Percentiles rank a stretch among this genome's conserved stretches.
Evolutionary conservation across 2,113 vertebrate genomes (phyloP).

Genomic region (Rhadina sibilatrix): DNA sequence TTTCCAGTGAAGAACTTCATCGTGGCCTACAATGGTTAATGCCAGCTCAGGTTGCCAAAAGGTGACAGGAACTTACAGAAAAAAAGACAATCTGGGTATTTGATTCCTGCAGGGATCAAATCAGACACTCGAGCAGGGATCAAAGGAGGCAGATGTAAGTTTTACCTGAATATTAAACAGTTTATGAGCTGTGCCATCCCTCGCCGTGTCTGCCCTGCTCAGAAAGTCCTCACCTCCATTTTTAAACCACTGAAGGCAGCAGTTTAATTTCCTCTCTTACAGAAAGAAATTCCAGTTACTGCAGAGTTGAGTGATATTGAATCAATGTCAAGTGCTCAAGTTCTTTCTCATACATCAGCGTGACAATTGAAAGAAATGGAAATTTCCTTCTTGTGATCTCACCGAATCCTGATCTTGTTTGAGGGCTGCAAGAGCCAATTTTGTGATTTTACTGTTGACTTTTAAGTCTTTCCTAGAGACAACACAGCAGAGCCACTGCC

Average conservation of each 20-base stretch:
- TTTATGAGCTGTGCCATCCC: background rate
- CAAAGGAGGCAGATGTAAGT: background rate
- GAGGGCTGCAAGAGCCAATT: background rate
- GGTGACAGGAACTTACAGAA: background rate
- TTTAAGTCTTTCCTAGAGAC: background rate
- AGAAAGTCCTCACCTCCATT: background rate
- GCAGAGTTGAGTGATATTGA: background rate
- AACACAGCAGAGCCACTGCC: background rate
- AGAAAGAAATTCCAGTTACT: background rate
- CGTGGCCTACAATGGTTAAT: background rate
- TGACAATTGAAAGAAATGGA: background rate
- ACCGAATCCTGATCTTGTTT: background rate
- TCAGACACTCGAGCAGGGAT: background rate
- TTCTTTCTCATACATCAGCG: background rate
- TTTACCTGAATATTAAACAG: background rate
- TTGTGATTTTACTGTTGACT: background rate
- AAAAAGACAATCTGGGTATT: background rate
- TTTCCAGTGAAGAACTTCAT: background rate
- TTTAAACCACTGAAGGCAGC: background rate
- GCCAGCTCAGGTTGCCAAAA: background rate
- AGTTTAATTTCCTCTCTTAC: conserved; percentile 11
- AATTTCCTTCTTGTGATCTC: conserved; percentile 16
- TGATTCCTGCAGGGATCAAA: background rate
- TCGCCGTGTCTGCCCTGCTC: background rate
- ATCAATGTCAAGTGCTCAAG: conserved; percentile 5